Conservation (phyloP, 2,888 invertebrate genomes). For the Tineola bisselliella region DNA sequence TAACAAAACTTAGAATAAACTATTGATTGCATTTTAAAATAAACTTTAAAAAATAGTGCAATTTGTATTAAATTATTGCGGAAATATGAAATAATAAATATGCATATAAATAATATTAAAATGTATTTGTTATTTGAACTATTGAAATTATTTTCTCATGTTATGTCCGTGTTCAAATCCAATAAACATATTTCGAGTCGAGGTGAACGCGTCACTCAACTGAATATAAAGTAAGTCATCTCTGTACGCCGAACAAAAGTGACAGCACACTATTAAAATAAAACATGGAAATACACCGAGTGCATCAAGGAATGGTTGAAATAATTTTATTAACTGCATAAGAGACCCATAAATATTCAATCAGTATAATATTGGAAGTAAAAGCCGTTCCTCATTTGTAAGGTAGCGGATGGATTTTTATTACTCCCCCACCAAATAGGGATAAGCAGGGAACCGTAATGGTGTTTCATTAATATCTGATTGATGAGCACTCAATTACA, state of each 20-base stretch:
- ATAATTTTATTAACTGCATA: constrained; percentile 37
- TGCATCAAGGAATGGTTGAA: constrained; percentile 25
- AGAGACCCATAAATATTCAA: constrained; percentile 45
- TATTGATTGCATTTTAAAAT: too few relatives aligned
- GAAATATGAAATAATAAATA: too few relatives aligned
- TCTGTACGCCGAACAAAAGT: constrained; percentile 27
- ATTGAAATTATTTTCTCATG: background rate
- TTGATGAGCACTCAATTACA: background rate
- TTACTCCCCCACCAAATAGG: background rate
- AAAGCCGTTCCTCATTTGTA: constrained; percentile 43
- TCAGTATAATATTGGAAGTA: constrained; percentile 52
- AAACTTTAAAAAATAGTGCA: too few relatives aligned
- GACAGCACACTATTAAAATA: constrained; percentile 30
- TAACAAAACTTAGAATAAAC: too few relatives aligned
- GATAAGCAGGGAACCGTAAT: constrained; percentile 9
- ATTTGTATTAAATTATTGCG: too few relatives aligned
- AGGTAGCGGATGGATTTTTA: constrained; percentile 6
- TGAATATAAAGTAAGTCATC: constrained; percentile 33
- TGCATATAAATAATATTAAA: background rate
- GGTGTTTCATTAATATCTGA: constrained; percentile 6
- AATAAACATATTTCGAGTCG: constrained; percentile 1
- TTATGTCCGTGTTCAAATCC: constrained; percentile 1
- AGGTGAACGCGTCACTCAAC: constrained; percentile 14
- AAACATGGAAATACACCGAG: constrained; percentile 34
- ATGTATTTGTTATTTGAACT: background rate